These are phyloP conservation scores for Steromphala cineraria DNA, from an alignment of 2,888 invertebrate genomes.

Conservation along the genomic window DNA sequence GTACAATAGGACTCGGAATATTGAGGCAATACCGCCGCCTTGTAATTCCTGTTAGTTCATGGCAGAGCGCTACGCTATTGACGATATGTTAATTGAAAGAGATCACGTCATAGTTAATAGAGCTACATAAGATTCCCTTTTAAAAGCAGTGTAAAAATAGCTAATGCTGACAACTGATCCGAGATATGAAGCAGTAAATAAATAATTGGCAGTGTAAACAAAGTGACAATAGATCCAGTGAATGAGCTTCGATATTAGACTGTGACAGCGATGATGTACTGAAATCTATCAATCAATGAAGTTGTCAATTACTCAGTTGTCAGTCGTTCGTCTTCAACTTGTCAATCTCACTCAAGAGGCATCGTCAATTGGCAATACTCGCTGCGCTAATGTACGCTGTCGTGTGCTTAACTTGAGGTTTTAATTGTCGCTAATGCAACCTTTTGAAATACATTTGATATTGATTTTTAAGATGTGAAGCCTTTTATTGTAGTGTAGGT, in stretches of 20 bases:
- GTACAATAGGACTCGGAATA: too few species aligned
- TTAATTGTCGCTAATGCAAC: too few species aligned
- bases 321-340: background rate
- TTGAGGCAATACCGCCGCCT: too few species aligned
- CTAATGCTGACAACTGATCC: background rate
- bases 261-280: background rate
- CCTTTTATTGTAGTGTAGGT: too few species aligned
- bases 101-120: background rate
- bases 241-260: background rate
- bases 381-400: too few species aligned
- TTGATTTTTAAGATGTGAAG: too few species aligned
- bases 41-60: background rate
- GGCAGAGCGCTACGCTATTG: background rate
- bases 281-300: background rate
- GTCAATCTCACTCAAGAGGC: background rate
- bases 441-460: too few species aligned
- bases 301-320: constrained; percentile 6
- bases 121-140: background rate
- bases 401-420: too few species aligned
- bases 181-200: background rate
- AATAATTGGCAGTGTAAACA: background rate
- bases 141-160: background rate
- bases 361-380: background rate
- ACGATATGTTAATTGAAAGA: background rate
- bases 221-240: background rate